These are phyloP conservation scores for Sigmodon hispidus DNA, from an alignment of 2,113 vertebrate genomes.

Conservation along the genomic window DNA sequence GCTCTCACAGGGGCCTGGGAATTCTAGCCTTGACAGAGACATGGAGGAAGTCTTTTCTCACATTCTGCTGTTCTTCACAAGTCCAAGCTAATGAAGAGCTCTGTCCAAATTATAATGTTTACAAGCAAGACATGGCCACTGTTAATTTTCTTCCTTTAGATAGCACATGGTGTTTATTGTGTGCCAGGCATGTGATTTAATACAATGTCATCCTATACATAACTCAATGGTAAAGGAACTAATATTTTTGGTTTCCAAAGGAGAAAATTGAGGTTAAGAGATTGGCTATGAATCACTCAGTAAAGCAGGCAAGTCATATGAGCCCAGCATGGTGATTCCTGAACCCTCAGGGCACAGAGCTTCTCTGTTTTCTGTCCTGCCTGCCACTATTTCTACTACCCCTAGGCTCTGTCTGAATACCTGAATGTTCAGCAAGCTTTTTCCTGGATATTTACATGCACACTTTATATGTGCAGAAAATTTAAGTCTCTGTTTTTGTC, in stretches of 20 bases:
- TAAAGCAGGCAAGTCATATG: not conserved
- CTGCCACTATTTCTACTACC: not conserved
- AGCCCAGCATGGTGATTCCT: not conserved
- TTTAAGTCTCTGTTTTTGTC: slow-evolving; percentile 42
- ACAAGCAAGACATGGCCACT: not conserved
- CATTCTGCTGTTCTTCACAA: not conserved
- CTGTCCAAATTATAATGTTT: not conserved
- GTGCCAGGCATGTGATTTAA: not conserved
- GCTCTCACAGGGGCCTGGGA: not conserved
- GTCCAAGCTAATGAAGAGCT: not conserved
- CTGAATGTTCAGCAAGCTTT: rapidly evolving
- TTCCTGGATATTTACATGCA: not conserved
- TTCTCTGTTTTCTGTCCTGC: not conserved
- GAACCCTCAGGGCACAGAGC: not conserved
- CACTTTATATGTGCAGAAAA: not conserved
- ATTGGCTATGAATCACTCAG: not conserved
- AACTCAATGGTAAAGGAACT: not conserved
- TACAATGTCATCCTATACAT: not conserved
- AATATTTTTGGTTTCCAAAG: not conserved
- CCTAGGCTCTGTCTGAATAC: rapidly evolving
- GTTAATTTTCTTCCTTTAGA: not conserved
- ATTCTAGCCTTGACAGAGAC: not conserved
- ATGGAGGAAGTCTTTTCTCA: not conserved
- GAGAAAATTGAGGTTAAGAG: not conserved
- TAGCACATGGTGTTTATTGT: not conserved